A percentile compares a stretch with the other conserved stretches of the same genome.
Conservation (phyloP, 1,140 invertebrate genomes). For the Bombus turneri region DNA sequence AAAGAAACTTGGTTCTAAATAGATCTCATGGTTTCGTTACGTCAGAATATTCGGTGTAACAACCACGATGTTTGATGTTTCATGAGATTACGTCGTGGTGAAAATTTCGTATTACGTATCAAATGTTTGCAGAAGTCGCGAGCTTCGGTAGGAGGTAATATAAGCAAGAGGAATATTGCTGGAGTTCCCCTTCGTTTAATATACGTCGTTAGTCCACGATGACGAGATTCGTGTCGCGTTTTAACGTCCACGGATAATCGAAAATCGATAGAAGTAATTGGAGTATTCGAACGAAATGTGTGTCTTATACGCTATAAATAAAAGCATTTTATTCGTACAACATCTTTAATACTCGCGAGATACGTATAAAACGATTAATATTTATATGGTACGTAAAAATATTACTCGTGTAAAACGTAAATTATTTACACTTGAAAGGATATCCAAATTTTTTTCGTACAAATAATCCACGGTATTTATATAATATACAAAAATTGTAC, state of each 20-base stretch:
- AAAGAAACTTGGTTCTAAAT: not conserved
- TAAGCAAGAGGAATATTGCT: not conserved
- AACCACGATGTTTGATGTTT: not conserved
- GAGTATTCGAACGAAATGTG: not conserved
- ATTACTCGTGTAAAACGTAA: too few species aligned
- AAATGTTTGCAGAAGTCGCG: not conserved
- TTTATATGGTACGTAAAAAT: too few species aligned
- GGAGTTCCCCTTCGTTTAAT: not conserved
- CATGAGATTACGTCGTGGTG: not conserved
- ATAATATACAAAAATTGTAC: too few species aligned
- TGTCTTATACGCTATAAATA: too few species aligned
- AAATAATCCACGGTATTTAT: too few species aligned
- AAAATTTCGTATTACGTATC: not conserved
- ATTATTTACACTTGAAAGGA: too few species aligned
- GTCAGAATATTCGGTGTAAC: not conserved
- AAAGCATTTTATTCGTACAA: not conserved
- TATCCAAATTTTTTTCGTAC: too few species aligned
- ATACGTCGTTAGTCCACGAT: not conserved
- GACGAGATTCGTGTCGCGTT: not conserved
- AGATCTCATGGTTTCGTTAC: not conserved
- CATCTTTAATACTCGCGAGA: too few species aligned
- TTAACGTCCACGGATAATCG: not conserved
- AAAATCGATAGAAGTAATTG: not conserved
- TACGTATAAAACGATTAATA: too few species aligned
- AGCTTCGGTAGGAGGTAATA: not conserved